Evolutionary conservation across 2,888 invertebrate species (phyloP), one percentile per base, ranked within the genome.

Genomic region (Cylindroiulus punctatus): DNA sequence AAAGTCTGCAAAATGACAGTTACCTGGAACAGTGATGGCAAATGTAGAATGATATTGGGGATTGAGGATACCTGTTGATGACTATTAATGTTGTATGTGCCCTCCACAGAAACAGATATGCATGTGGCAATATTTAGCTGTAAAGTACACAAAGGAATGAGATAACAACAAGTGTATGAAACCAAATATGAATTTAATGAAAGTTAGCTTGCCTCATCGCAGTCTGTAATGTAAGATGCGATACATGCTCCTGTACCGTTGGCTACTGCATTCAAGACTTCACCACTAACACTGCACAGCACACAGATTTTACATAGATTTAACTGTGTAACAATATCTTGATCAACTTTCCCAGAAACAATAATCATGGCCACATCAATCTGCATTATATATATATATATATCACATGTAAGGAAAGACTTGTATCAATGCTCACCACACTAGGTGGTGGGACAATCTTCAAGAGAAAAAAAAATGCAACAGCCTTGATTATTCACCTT

Each of bases 181-280:
- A 36, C 36, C 36, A 36, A 36, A 36, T 36, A 36, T 7, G 7
- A 36, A 4, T 36, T 36, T 36, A 36, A 8, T 81, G 22, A 81
- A 81, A 81, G 81, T n/a, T n/a, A 30, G 22, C 81, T 36, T 17
- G 26, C 81, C 22, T 32, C 81, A 36, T 81, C 81, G 26, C 81
- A 26, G 81, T 81, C 81, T 0, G 81, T 81, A 14, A 81, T 7
- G 19, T 81, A 81, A 36, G 81, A 26, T 36, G 81, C 81, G 3
- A 81, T 22, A 26, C n/a, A 81, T 30, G 81, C 81, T 17, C 81
- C 81, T 17, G 81, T 81, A 17, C 32, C 19, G 0, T 26, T 81
- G 81, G 81, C 81, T 81, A 26, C 36, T 12, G 17, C 36, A 32
- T 81, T 36, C 19, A 81, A 26, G 30, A 36, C 36, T 32, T 36